Evolutionary conservation across 2,797 vertebrate genomes (phyloP).

Genomic region (Numenius phaeopus): DNA sequence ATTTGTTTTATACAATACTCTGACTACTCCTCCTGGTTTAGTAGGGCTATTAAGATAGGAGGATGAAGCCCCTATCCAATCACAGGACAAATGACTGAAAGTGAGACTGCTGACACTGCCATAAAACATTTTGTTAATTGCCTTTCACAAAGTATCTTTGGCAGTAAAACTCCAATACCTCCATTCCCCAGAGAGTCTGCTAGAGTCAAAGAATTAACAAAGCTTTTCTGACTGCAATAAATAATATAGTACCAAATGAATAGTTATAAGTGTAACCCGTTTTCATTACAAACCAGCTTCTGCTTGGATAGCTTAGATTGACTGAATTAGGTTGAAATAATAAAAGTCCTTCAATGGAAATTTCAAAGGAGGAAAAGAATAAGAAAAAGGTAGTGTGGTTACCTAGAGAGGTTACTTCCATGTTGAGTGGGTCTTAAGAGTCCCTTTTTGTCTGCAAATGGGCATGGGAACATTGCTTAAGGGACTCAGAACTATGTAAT

Average conservation of each 20-base stretch:
- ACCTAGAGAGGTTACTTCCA: neutral
- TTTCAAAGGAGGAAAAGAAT: neutral
- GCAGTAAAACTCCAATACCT: conserved; percentile 2
- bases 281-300: conserved; percentile 38
- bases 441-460: neutral
- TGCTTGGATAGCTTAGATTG: neutral
- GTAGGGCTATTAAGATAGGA: neutral
- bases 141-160: neutral
- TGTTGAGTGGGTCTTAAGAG: neutral
- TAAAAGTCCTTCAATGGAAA: neutral
- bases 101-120: neutral
- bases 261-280: neutral
- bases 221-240: conserved; percentile 36
- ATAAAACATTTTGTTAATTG: conserved; percentile 42
- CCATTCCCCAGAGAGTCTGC: neutral
- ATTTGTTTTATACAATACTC: neutral
- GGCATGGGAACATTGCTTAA: neutral
- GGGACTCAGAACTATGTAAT: neutral
- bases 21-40: neutral
- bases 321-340: conserved; percentile 10
- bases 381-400: neutral
- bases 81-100: neutral
- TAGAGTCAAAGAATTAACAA: conserved; percentile 28
- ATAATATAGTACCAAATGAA: neutral
- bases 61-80: neutral